Percentiles rank a stretch among this genome's conserved stretches.
phyloP scores from a whole-genome alignment of 2,113 vertebrate species.

The Azemiops feae region DNA sequence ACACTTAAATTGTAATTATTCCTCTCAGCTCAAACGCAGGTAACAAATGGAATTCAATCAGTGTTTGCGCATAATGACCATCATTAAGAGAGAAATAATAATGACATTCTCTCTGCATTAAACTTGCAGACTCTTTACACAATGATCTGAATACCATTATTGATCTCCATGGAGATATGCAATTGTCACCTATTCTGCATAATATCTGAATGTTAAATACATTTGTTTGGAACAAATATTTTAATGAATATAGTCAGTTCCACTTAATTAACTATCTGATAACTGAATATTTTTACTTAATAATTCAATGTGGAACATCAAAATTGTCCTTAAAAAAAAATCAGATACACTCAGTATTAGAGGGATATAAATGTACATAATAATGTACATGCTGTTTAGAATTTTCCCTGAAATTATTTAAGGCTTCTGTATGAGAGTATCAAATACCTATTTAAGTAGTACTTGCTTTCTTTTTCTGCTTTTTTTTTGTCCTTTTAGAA shows the following conservation, averaged over 20 bases:
- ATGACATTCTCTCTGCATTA: conserved; percentile 99
- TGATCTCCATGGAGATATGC: conserved; percentile 99
- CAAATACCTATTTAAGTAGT: conserved; percentile 50
- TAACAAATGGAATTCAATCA: conserved; percentile 99
- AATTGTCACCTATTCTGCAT: conserved; percentile 99
- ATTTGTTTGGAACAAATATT: conserved; percentile 94
- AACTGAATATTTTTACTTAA: conserved; percentile 85
- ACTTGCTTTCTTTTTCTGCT: conserved; percentile 32
- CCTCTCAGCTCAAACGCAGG: conserved; percentile 99
- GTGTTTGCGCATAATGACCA: conserved; percentile 94
- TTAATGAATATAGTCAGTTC: conserved; percentile 86
- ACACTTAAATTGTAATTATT: conserved; percentile 99
- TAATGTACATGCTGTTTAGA: conserved; percentile 64
- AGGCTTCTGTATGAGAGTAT: conserved; percentile 57
- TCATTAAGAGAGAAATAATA: conserved; percentile 99
- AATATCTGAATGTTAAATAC: conserved; percentile 99
- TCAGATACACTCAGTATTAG: conserved; percentile 73
- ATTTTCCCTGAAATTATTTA: conserved; percentile 65
- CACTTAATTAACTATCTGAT: conserved; percentile 91
- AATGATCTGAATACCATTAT: conserved; percentile 99
- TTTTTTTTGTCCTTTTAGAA: conserved; percentile 54
- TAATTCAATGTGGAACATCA: conserved; percentile 83
- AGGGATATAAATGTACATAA: conserved; percentile 68
- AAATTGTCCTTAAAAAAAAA: conserved; percentile 72
- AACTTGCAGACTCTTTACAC: conserved; percentile 99